Conservation (phyloP, 2,113 vertebrate genomes). For the Marmota monax region DNA sequence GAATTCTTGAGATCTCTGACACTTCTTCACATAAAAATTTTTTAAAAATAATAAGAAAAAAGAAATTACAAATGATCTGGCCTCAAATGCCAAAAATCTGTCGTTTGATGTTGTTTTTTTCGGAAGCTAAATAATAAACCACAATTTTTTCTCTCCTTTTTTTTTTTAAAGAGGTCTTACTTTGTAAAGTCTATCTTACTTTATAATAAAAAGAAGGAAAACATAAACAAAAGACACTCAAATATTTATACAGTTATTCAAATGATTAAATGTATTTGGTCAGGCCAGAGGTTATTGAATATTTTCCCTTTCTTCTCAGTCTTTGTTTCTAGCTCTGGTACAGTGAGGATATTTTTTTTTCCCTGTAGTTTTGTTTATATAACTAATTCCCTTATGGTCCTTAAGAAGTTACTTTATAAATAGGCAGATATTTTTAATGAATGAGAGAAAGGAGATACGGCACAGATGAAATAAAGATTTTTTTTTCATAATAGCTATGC, state of each 20-base stretch:
- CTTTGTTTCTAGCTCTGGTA: conserved; percentile 79
- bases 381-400: conserved; percentile 63
- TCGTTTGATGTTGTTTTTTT: conserved; percentile 88
- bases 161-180: conserved; percentile 71
- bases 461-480: neutral
- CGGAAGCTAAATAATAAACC: conserved; percentile 88
- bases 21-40: conserved; percentile 83
- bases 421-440: conserved; percentile 44
- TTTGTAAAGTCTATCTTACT: conserved; percentile 86
- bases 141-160: conserved; percentile 47
- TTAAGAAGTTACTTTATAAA: conserved; percentile 72
- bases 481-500: conserved; percentile 12
- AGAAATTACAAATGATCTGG: conserved; percentile 84
- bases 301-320: conserved; percentile 71
- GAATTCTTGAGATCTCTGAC: conserved; percentile 79
- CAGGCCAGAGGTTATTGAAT: conserved; percentile 84
- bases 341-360: conserved; percentile 72
- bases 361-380: conserved; percentile 66
- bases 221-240: conserved; percentile 88
- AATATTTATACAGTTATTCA: conserved; percentile 87
- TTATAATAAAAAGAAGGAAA: conserved; percentile 88
- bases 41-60: conserved; percentile 60
- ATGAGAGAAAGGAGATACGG: neutral
- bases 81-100: conserved; percentile 84
- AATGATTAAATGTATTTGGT: conserved; percentile 87